A percentile compares a stretch with the other conserved stretches of the same genome.
phyloP scores from a whole-genome alignment of 2,888 invertebrate genomes.

The Graphium colonna region DNA sequence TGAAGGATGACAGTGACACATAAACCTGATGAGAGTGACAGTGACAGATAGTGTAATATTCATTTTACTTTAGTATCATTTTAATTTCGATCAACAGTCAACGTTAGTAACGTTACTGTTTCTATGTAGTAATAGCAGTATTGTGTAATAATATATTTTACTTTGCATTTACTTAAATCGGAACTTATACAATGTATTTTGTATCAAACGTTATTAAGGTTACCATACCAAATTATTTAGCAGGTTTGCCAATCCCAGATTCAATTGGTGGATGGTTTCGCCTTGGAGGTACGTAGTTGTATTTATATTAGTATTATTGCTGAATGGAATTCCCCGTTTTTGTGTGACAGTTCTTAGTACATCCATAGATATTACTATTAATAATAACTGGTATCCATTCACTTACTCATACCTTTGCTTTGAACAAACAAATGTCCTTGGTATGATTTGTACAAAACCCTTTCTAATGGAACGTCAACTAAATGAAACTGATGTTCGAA shows the following conservation, averaged over 20 bases:
- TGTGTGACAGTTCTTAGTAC: not conserved
- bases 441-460: constrained; percentile 26
- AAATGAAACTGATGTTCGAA: constrained; percentile 19
- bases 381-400: too few species aligned
- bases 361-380: not conserved
- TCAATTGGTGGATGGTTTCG: constrained; percentile 92
- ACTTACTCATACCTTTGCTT: too few species aligned
- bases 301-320: not conserved
- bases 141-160: not conserved
- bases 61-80: not conserved
- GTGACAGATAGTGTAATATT: too few species aligned
- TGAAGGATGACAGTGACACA: too few species aligned
- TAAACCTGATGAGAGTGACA: too few species aligned
- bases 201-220: constrained; percentile 88
- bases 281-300: constrained; percentile 83
- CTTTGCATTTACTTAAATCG: not conserved
- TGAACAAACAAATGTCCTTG: too few species aligned
- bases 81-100: not conserved
- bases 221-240: constrained; percentile 90
- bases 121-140: not conserved
- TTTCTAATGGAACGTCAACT: constrained; percentile 31
- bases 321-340: constrained; percentile 1
- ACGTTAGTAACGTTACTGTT: not conserved
- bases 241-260: constrained; percentile 91
- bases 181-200: constrained; percentile 83